Evolutionary conservation across 2,888 invertebrate genomes (phyloP), one percentile per base, ranked within the genome.

Genomic region (Bellardia bayeri): DNA sequence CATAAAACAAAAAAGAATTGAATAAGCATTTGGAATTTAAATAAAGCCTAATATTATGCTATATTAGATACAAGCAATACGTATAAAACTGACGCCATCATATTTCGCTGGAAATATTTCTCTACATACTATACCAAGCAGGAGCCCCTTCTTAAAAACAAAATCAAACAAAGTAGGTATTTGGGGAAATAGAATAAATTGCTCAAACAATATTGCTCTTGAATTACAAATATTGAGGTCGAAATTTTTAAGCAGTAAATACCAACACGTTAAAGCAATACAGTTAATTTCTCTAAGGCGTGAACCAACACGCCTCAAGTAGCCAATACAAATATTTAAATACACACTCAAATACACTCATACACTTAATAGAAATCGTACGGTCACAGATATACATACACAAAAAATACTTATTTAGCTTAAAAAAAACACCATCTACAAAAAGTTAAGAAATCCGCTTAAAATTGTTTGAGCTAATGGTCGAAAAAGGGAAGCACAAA

Each of bases 281-380:
- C 79, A 85, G 85, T 87, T 87, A 87, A 87, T 87, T 85, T 87
- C 66, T 79, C 23, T 75, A 85, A 87, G 87, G 87, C 87, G 87
- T 87, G 87, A 87, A 87, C 79, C 58, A 87, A 79, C 85, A 87
- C 87, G 82, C 87, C 87, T 87, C 69, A 87, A 87, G 75, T 87
- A 87, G 85, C 85, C 85, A 79, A 78, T 79, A 75, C 85, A 74
- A 85, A 85, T 80, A 80, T 75, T 75, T 68, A 72, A 71, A 78
- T 72, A 72, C 78, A 30, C 49, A 78, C n/a, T 45, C 45, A 85
- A 1, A 68, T 23, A 71, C 37, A 45, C 4, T 33, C 63, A 16
- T 2, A n/a, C 23, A 33, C 13, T n/a, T 11, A 42, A 33, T 64
- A 61, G 23, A 37, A 61, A 42, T 37, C n/a, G 51, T 51, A 30